phyloP scores from a whole-genome alignment of 2,888 invertebrate species.

The Drosophila picticornis region DNA sequence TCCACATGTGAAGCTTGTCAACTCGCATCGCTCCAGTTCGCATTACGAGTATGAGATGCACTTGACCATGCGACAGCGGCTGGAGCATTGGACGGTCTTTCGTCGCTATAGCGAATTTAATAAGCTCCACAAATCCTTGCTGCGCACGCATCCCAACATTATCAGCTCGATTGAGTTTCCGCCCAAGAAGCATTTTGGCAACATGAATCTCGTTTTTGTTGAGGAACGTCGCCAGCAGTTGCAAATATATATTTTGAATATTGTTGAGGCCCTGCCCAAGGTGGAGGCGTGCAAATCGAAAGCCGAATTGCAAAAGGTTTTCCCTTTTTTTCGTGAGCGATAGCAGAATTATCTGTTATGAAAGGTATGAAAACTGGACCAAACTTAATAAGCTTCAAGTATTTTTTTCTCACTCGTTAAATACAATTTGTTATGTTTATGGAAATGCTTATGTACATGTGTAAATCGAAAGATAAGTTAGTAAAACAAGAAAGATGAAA shows the following conservation, averaged over 20 bases:
- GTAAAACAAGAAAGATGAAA: conserved; percentile 14
- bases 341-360: conserved; percentile 18
- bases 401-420: conserved; percentile 36
- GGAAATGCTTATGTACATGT: conserved; percentile 52
- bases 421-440: conserved; percentile 43
- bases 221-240: conserved; percentile 94
- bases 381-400: conserved; percentile 55
- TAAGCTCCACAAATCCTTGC: conserved; percentile 90
- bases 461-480: conserved; percentile 19
- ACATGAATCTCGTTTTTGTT: conserved; percentile 94
- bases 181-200: conserved; percentile 96
- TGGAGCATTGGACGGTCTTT: conserved; percentile 98
- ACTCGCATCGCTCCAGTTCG: conserved; percentile 62
- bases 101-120: conserved; percentile 97
- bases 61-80: conserved; percentile 82
- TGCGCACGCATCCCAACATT: conserved; percentile 93
- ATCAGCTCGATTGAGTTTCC: conserved; percentile 95
- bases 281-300: conserved; percentile 91
- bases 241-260: conserved; percentile 94
- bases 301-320: conserved; percentile 90
- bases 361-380: conserved; percentile 12
- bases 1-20: conserved; percentile 82
- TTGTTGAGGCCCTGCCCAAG: conserved; percentile 92
- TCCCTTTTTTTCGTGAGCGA: conserved; percentile 94
- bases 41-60: conserved; percentile 84